phyloP scores from a whole-genome alignment of 2,888 invertebrate species.

The Diachrysia chrysitis region DNA sequence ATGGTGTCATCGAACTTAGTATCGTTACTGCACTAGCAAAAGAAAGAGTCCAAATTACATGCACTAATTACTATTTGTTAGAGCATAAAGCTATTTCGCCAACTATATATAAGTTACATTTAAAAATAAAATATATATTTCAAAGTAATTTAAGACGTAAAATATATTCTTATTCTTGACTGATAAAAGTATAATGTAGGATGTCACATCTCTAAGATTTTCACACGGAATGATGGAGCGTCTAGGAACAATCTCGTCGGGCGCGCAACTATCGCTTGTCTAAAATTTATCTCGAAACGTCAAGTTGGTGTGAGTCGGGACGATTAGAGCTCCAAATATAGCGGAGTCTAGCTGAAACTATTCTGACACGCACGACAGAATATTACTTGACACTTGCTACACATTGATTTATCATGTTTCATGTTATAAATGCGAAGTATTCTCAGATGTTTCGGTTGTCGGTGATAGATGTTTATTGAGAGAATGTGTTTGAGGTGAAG shows the following conservation, averaged over 20 bases:
- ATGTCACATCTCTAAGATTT: slow-evolving; percentile 51
- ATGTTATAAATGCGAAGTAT: slow-evolving; percentile 11
- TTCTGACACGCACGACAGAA: slow-evolving; percentile 34
- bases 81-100: slow-evolving; percentile 41
- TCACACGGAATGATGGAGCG: slow-evolving; percentile 59
- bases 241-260: slow-evolving; percentile 44
- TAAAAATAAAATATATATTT: slow-evolving; percentile 34
- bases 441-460: slow-evolving; percentile 9
- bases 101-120: slow-evolving; percentile 12
- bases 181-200: slow-evolving; percentile 46
- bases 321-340: slow-evolving; percentile 55
- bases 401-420: slow-evolving; percentile 35
- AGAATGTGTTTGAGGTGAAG: not conserved
- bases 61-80: slow-evolving; percentile 47
- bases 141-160: too few relatives aligned
- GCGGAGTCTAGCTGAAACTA: slow-evolving; percentile 45
- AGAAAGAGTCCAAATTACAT: slow-evolving; percentile 45
- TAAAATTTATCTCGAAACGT: slow-evolving; percentile 68
- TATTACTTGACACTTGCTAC: slow-evolving; percentile 33
- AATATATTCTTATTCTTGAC: not conserved
- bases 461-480: not conserved
- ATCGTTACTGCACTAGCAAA: slow-evolving; percentile 30
- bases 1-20: slow-evolving; percentile 47
- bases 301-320: slow-evolving; percentile 58
- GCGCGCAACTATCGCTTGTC: slow-evolving; percentile 66